A percentile compares a stretch with the other conserved stretches of the same genome.
Conservation (phyloP, 1,140 invertebrate species). For the Drosophila lini region DNA sequence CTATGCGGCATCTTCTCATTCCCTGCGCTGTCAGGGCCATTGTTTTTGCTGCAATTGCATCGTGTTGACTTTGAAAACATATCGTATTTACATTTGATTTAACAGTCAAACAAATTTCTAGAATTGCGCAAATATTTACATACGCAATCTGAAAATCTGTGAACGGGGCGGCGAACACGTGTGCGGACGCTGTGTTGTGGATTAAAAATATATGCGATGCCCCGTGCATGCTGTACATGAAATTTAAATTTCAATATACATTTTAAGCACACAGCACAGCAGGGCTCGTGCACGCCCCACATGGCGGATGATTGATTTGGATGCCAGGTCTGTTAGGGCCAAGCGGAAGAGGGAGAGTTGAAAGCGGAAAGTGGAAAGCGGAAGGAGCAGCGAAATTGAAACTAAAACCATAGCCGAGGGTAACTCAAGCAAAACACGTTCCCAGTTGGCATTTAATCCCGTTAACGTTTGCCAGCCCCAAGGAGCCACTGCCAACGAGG, state of each 20-base stretch:
- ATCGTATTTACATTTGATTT: slow-evolving; percentile 63
- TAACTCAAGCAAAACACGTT: slow-evolving; percentile 24
- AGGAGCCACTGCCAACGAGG: slow-evolving; percentile 3
- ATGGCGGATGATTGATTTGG: slow-evolving; percentile 71
- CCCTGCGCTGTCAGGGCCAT: not conserved
- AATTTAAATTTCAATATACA: slow-evolving; percentile 50
- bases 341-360: not conserved
- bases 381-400: slow-evolving; percentile 2
- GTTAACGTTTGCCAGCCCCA: slow-evolving; percentile 28
- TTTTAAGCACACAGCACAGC: slow-evolving; percentile 26
- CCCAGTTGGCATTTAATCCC: slow-evolving; percentile 59
- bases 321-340: not conserved
- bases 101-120: slow-evolving; percentile 61
- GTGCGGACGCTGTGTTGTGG: slow-evolving; percentile 11
- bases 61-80: slow-evolving; percentile 47
- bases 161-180: slow-evolving; percentile 27
- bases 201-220: slow-evolving; percentile 35
- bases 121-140: slow-evolving; percentile 61
- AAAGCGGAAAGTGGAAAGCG: not conserved
- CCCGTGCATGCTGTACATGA: slow-evolving; percentile 33
- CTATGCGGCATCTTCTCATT: not conserved
- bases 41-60: slow-evolving; percentile 47
- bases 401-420: slow-evolving; percentile 7
- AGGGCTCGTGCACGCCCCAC: slow-evolving; percentile 28
- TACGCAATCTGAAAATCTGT: slow-evolving; percentile 46